These are phyloP conservation scores for Pachyuromys duprasi DNA, from an alignment of 2,797 vertebrate species.

Conservation along the genomic window DNA sequence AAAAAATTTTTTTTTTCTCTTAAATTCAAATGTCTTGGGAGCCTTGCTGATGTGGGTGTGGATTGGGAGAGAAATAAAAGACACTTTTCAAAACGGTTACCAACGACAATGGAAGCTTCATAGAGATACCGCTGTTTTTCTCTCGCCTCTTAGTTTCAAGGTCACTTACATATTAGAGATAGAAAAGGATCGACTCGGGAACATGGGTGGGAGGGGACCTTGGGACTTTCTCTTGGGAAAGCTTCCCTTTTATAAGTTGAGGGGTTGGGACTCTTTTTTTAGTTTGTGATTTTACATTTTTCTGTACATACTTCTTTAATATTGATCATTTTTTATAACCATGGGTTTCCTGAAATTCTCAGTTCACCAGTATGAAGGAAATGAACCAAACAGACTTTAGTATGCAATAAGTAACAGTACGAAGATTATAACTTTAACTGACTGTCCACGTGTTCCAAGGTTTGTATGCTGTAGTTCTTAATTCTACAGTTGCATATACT, in stretches of 20 bases:
- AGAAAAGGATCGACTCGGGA: constrained; percentile 8
- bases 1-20: constrained; percentile 59
- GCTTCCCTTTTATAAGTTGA: constrained; percentile 83
- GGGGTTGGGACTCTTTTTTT: constrained; percentile 75
- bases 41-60: constrained; percentile 57
- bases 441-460: constrained; percentile 56
- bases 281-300: constrained; percentile 83
- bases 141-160: constrained; percentile 73
- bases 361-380: constrained; percentile 89
- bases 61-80: constrained; percentile 73
- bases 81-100: constrained; percentile 75
- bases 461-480: constrained; percentile 84
- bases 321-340: constrained; percentile 85
- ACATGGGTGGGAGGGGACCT: constrained; percentile 43
- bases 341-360: constrained; percentile 82
- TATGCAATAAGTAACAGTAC: constrained; percentile 81
- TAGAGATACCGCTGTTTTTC: constrained; percentile 60
- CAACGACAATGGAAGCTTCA: constrained; percentile 80
- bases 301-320: constrained; percentile 87
- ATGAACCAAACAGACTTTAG: constrained; percentile 82
- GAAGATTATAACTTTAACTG: constrained; percentile 81
- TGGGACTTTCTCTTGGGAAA: constrained; percentile 76
- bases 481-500: constrained; percentile 77
- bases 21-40: constrained; percentile 71
- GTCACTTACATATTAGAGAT: constrained; percentile 70